Conservation (phyloP, 2,113 vertebrate species). For the Elanoides forficatus region DNA sequence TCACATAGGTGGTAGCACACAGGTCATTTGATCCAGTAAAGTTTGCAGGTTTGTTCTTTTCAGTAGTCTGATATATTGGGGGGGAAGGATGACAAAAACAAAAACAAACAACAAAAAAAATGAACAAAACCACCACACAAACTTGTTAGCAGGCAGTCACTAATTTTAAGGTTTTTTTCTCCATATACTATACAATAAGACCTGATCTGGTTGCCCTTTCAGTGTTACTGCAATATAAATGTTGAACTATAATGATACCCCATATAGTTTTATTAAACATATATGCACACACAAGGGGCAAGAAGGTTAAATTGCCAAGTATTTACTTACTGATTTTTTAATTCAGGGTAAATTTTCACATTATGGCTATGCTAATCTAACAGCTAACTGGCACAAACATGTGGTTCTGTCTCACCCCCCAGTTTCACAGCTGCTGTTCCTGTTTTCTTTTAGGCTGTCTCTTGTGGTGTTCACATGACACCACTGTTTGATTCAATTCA, state of each 20-base stretch:
- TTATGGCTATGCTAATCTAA: not conserved
- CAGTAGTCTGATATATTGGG: not conserved
- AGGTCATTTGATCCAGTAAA: not conserved
- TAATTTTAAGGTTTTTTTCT: not conserved
- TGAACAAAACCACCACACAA: not conserved
- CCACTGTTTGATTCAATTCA: not conserved
- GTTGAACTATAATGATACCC: not conserved
- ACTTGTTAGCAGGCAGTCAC: not conserved
- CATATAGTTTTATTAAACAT: not conserved
- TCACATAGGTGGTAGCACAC: not conserved
- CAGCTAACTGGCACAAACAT: not conserved
- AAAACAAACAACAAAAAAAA: not conserved
- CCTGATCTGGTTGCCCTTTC: not conserved
- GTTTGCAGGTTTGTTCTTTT: not conserved
- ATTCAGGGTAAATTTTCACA: not conserved
- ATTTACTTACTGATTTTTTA: not conserved
- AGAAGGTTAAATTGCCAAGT: not conserved
- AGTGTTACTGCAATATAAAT: not conserved
- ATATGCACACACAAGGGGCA: not conserved
- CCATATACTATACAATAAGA: not conserved
- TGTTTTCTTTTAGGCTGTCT: not conserved
- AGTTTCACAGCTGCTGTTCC: not conserved
- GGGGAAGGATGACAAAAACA: not conserved
- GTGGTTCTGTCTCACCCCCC: not conserved
- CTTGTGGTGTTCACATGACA: not conserved